Evolutionary conservation across 1,140 invertebrate genomes (phyloP), one percentile per base, ranked within the genome.

Genomic region (Acromyrmex echinatior): DNA sequence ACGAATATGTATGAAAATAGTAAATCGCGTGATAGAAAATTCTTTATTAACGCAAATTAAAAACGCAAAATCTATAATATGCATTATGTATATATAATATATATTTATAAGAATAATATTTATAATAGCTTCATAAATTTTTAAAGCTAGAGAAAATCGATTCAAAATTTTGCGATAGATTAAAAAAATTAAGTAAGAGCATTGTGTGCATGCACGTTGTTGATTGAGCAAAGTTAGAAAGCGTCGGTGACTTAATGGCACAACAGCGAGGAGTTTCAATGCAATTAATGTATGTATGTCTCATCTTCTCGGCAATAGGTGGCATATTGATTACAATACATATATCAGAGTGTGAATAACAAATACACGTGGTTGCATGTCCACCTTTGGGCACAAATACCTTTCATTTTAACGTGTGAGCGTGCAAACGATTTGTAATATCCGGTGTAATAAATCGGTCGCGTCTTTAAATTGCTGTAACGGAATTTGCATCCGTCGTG

Each of bases 321-420:
- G 31, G 66, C 25, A 80, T 25, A 35, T 73, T 31, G 45, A 80
- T 53, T 68, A 68, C 14, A 65, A 80, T 51, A 28, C 25, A 12
- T 63, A 7, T 53, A 82, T 62, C 25, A 28, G 60, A 12, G 49
- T 31, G 78, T 53, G 49, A 4, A 81, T 81, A 81, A 70, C 3
- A 31, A 73, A 82, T 45, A 45, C 51, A 16, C 16, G 78, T 53
- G 65, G 65, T 14, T 39, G 21, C n/a, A 35, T 60, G 18, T 3
- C 79, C 53, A 31, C 25, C 85, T 56, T 80, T n/a, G 7, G 16
- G 4, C 65, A 51, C 65, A 39, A 71, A 35, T 70, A 62, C 65
- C 65, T 66, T 85, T 88, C 78, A 28, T 86, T 76, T 31, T 58
- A 73, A 53, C 65, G 89, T 63, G 79, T 68, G 63, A 63, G 25